Evolutionary conservation across 2,113 vertebrate genomes (phyloP).

Genomic region (Hyperopisus bebe): DNA sequence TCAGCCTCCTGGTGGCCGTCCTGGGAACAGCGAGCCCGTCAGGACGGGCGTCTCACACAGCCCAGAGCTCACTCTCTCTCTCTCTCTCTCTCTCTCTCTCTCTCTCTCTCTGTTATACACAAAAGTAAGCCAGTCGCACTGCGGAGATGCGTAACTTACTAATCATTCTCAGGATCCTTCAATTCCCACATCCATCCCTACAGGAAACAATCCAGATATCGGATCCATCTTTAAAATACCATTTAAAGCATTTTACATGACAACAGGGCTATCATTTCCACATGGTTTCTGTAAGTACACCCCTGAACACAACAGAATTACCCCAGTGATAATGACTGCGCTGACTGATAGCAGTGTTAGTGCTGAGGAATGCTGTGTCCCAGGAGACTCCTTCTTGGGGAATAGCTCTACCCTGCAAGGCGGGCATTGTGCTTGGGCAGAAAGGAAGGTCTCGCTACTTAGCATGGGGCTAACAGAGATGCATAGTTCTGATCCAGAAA

Average conservation of each 20-base stretch:
- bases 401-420: neutral
- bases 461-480: neutral
- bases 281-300: conserved; percentile 63
- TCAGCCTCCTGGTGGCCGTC: neutral
- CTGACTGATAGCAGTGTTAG: conserved; percentile 59
- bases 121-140: conserved; percentile 21
- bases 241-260: conserved; percentile 48
- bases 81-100: too few species aligned
- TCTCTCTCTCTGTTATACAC: neutral
- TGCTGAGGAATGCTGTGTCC: conserved; percentile 45
- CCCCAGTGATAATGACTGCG: conserved; percentile 50
- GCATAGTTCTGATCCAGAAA: neutral
- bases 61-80: too few species aligned
- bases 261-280: conserved; percentile 50
- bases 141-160: conserved; percentile 44
- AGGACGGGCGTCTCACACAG: neutral
- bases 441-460: neutral
- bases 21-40: too few species aligned
- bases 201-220: conserved; percentile 43
- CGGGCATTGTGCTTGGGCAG: neutral
- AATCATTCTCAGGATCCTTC: conserved; percentile 38
- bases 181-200: conserved; percentile 50
- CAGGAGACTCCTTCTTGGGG: neutral
- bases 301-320: conserved; percentile 59
- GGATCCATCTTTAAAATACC: conserved; percentile 52